Base-by-base conservation (phyloP, 1,140 invertebrate species). In the Phthorimaea operculella region DNA sequence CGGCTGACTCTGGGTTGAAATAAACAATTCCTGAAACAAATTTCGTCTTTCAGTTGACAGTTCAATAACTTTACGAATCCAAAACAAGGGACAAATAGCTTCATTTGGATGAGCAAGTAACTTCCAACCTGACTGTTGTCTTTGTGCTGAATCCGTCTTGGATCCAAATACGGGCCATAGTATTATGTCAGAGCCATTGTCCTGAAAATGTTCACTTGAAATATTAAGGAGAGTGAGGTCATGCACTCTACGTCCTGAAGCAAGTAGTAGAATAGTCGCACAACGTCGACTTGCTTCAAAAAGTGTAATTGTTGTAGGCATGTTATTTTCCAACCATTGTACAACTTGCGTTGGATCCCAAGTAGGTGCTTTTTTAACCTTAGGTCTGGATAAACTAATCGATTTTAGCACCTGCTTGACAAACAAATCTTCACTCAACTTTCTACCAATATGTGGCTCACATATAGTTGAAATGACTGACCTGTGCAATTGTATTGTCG, bases 351-450 rank as follows among this genome's bases (percentile, higher is more conserved):
- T 36, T 1, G 18, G 28, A 50, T 58, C 47, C 56, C 56, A 58
- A 28, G 53, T 53, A 16, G 50, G 50, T 8, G 21, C 17, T 36
- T 53, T 52, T n/a, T 4, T 5, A 21, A 15, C 8, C 11, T 15
- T 52, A 6, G 56, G 56, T 8, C 6, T 53, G 11, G 33, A 12
- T 34, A 58, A 15, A 15, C 18, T 8, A 15, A 58, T 54, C 3
- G 56, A 36, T 53, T 58, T 58, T 17, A 58, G 12, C 11, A 58
- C 17, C 12, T 54, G 42, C 15, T 42, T 53, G 10, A 58, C 56
- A 9, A 58, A 21, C 4, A 17, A 3, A 54, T 58, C 34, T 11
- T 47, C 34, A 28, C 45, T 50, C 15, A 52, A 34, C 10, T 36
- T 53, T 15, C 15, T 16, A 12, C 33, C 9, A 14, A 14, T 14